These are phyloP conservation scores for Aricia agestis DNA, from an alignment of 1,140 invertebrate genomes.

Conservation along the genomic window DNA sequence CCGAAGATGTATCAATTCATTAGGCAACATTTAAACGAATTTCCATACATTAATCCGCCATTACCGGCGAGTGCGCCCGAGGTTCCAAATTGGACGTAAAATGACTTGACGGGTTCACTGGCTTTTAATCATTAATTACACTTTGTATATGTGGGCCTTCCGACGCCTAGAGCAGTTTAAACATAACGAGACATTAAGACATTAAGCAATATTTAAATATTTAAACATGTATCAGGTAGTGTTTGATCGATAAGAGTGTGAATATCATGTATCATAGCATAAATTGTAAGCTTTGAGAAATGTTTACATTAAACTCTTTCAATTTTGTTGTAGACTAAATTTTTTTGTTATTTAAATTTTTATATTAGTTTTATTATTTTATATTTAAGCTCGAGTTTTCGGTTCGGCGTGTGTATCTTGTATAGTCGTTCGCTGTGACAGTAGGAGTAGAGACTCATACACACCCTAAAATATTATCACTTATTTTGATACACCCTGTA, in stretches of 20 bases:
- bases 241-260: not conserved
- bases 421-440: too few relatives aligned
- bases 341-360: too few relatives aligned
- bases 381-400: too few relatives aligned
- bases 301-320: too few relatives aligned
- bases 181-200: not conserved
- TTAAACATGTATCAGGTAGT: not conserved
- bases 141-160: not conserved
- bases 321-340: too few relatives aligned
- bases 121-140: constrained; percentile 1
- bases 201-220: not conserved
- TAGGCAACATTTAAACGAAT: not conserved
- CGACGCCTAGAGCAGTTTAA: not conserved
- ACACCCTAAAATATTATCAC: too few relatives aligned
- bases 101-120: not conserved
- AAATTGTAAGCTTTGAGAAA: too few relatives aligned
- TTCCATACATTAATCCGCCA: not conserved
- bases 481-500: too few relatives aligned
- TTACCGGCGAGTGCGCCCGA: not conserved
- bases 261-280: too few relatives aligned
- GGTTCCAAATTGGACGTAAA: not conserved
- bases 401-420: too few relatives aligned
- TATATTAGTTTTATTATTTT: too few relatives aligned
- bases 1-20: not conserved
- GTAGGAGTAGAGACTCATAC: too few relatives aligned